Conservation (phyloP, 1,140 invertebrate species). For the Subanguina moxae region DNA sequence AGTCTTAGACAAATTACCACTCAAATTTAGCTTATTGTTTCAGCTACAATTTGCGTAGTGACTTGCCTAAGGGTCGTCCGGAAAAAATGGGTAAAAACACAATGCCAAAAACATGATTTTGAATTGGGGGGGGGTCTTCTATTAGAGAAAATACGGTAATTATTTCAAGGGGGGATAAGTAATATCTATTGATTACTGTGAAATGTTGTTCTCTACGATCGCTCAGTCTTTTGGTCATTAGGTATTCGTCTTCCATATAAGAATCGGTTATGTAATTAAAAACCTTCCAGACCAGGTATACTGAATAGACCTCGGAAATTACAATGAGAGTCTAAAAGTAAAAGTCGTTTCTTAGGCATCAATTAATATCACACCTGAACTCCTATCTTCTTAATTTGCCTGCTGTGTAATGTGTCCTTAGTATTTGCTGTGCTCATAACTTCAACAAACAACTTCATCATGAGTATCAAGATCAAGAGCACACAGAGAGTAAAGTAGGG, state of each 20-base stretch:
- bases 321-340: constrained; percentile 27
- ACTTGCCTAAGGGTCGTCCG: no score
- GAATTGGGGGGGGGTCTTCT: no score
- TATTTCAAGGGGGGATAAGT: no score
- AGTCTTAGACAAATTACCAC: no score
- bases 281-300: constrained; percentile 30
- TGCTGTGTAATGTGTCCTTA: constrained; percentile 25
- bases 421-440: constrained; percentile 34
- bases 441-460: constrained; percentile 33
- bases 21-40: no score
- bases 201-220: constrained; percentile 9
- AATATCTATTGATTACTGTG: neutral
- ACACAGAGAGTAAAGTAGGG: constrained; percentile 36
- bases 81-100: no score
- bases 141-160: no score
- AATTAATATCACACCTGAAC: constrained; percentile 12
- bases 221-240: neutral
- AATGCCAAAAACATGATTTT: no score
- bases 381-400: constrained; percentile 17
- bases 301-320: constrained; percentile 31
- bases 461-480: constrained; percentile 28
- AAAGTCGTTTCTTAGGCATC: neutral
- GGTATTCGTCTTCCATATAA: constrained; percentile 33
- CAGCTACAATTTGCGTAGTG: no score
- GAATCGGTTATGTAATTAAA: constrained; percentile 38